Conservation (phyloP, 2,888 invertebrate genomes). For the Lydus trimaculatus region DNA sequence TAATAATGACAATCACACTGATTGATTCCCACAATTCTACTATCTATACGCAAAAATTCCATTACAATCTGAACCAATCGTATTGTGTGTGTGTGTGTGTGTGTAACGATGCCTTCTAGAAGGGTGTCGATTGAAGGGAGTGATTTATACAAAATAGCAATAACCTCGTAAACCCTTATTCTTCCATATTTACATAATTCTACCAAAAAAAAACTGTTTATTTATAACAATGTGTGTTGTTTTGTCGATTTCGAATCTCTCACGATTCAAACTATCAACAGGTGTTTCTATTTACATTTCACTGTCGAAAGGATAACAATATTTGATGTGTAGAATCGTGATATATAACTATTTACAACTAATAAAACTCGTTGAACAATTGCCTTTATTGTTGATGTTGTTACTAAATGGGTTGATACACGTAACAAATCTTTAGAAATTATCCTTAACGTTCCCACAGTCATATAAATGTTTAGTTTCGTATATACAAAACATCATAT, state of each 20-base stretch:
- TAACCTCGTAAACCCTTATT: not conserved
- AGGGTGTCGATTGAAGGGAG: not conserved
- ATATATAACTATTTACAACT: conserved; percentile 14
- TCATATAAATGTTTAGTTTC: not conserved
- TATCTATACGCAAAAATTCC: no score
- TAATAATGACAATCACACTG: no score
- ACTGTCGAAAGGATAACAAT: conserved; percentile 21
- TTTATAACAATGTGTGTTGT: not conserved
- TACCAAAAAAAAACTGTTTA: not conserved
- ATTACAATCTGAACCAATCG: not conserved
- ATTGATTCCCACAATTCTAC: no score
- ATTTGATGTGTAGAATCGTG: conserved; percentile 16
- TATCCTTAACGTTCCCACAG: conserved; percentile 4
- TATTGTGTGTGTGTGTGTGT: no score
- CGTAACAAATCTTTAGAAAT: conserved; percentile 9
- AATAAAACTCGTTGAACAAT: conserved; percentile 24
- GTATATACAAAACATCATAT: not conserved
- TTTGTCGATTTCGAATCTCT: conserved; percentile 19
- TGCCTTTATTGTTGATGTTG: conserved; percentile 15
- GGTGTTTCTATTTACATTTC: conserved; percentile 25
- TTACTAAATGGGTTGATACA: conserved; percentile 3
- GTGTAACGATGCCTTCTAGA: not conserved
- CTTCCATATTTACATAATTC: not conserved
- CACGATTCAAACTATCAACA: conserved; percentile 24
- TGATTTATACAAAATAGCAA: not conserved